phyloP scores from a whole-genome alignment of 2,797 vertebrate species.

The Chelmon rostratus region DNA sequence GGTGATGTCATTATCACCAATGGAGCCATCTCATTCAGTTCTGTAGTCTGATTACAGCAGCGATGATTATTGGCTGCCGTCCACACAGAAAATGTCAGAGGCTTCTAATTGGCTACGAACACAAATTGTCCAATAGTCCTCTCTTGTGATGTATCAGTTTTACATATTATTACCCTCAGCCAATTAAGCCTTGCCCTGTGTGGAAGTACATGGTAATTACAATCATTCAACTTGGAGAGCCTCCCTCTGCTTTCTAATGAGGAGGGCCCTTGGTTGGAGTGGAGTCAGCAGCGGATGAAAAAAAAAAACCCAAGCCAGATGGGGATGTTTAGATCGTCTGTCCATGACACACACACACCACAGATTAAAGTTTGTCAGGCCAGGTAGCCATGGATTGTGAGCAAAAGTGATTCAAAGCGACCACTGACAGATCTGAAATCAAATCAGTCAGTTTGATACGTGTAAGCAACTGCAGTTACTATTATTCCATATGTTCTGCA shows the following conservation, averaged over 20 bases:
- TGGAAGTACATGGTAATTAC: constrained; percentile 63
- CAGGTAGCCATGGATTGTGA: not conserved
- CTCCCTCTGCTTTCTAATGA: constrained; percentile 61
- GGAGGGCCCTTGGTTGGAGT: constrained; percentile 40
- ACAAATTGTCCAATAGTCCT: constrained; percentile 60
- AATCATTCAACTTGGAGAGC: constrained; percentile 62
- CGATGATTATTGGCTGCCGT: constrained; percentile 51
- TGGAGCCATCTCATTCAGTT: constrained; percentile 30
- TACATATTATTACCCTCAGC: constrained; percentile 65
- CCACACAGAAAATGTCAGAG: constrained; percentile 49
- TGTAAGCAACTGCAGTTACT: not conserved
- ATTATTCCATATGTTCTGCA: not conserved
- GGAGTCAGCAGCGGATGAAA: constrained; percentile 45
- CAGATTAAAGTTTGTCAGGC: not conserved
- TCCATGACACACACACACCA: not conserved
- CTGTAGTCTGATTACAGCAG: constrained; percentile 47
- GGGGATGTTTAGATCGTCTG: constrained; percentile 4
- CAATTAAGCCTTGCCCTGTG: constrained; percentile 54
- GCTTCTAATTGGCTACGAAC: constrained; percentile 61
- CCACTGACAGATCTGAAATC: not conserved
- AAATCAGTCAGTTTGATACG: not conserved
- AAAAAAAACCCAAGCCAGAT: constrained; percentile 13
- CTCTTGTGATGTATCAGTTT: constrained; percentile 53
- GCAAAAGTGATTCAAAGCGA: not conserved
- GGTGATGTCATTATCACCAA: constrained; percentile 28